Evolutionary conservation across 2,797 vertebrate species (phyloP).

Genomic region (Chrosomus eos): DNA sequence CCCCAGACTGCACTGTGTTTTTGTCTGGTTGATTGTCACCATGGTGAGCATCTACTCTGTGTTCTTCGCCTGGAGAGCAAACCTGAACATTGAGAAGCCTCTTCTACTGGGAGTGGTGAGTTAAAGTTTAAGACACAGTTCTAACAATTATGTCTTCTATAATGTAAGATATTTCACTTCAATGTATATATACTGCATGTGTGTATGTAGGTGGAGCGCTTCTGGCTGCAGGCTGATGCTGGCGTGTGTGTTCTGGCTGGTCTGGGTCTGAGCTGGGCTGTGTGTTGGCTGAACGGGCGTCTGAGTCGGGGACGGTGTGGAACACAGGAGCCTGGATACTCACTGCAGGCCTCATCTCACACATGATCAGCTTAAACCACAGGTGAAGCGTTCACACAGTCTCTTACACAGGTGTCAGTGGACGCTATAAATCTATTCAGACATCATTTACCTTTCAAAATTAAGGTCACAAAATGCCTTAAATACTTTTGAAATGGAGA

Average conservation of each 20-base stretch:
- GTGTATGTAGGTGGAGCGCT: constrained; percentile 88
- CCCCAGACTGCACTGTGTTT: constrained; percentile 75
- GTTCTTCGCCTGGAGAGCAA: constrained; percentile 98
- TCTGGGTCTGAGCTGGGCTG: constrained; percentile 79
- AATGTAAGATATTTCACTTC: neutral
- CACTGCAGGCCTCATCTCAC: constrained; percentile 77
- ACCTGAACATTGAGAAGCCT: constrained; percentile 92
- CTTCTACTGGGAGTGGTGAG: constrained; percentile 93
- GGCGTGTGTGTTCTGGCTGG: constrained; percentile 90
- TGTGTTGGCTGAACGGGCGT: constrained; percentile 66
- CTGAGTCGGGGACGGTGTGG: constrained; percentile 69
- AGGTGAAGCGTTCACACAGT: constrained; percentile 76
- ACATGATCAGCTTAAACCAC: constrained; percentile 85
- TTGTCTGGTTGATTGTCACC: constrained; percentile 82
- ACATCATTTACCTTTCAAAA: neutral
- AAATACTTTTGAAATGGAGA: neutral
- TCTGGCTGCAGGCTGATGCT: constrained; percentile 95
- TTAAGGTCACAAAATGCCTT: neutral
- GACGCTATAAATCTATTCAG: neutral
- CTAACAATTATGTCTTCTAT: constrained; percentile 1
- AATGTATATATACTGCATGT: neutral
- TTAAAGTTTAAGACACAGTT: neutral
- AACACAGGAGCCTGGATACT: constrained; percentile 82
- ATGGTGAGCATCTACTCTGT: constrained; percentile 92
- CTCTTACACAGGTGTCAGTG: neutral